Base-by-base conservation (phyloP, 2,888 invertebrate species). In the Chirona hameri region DNA sequence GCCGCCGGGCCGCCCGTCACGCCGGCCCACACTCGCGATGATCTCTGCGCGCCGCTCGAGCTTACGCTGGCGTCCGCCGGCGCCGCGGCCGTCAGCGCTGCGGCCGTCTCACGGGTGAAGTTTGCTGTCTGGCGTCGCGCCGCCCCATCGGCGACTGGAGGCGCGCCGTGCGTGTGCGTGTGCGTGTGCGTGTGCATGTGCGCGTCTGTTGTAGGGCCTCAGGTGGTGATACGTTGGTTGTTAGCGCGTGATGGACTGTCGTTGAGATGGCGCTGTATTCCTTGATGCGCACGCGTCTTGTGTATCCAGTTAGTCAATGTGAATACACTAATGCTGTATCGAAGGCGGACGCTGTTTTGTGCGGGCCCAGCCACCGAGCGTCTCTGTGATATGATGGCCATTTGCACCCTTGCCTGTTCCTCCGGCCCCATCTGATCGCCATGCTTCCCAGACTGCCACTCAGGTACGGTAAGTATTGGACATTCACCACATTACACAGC, bases 241-340 rank as follows among this genome's bases (percentile, higher is more conserved):
- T 27, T 65, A 65, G 65, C 65, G 65, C 9, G 65, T 65, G 65
- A 9, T 65, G 57, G 55, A 52, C 27, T 65, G 27, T 10, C 39
- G 27, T 76, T 76, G 10, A 24, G 24, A 21, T 76, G 76, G 46
- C 39, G 76, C 21, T 39, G 21, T 76, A 12, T 76, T 46, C 76
- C 21, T 39, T 72, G 76, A 76, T 76, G 39, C 27, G 21, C 52
- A 52, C 24, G 24, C 24, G 76, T 76, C 39, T 65, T 14, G 76
- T 76, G 39, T 46, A 76, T 46, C 24, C 76, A 39, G n/a, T 24
- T 76, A 76, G 76, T 76, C 76, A 24, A 76, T 76, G 76, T 76
- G 76, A 76, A 76, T 76, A 76, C 76, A 76, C 76, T 72, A 27
- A 72, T 72, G 72, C 72, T 18, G 72, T 72, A 72, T 72, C 69